Evolutionary conservation across 2,888 invertebrate genomes (phyloP), one percentile per base, ranked within the genome.

Genomic region (Melanchra persicariae): DNA sequence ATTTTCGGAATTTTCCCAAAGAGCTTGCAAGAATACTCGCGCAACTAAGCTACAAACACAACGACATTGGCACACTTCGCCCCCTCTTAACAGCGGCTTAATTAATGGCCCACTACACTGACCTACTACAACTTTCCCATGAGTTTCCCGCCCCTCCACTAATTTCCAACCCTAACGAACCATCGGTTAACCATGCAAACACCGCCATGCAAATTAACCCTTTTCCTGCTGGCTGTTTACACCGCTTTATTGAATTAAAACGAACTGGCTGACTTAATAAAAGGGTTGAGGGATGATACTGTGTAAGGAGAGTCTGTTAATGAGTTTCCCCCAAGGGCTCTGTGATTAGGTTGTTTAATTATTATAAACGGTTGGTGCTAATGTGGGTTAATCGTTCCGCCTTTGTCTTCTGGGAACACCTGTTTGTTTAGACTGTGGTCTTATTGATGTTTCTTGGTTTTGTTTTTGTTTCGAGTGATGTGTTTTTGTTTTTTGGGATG

Each of bases 121-220:
- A 96, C 95, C 95, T 96, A 90, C 88, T 87, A 79, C 91, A 93
- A 95, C 87, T 92, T 95, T 95, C 94, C 95, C 95, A 93, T 92
- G 93, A 91, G 84, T 93, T 92, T 93, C 88, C 94, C 88, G 78
- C 84, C 92, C 94, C 92, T 77, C 89, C 76, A 89, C 92, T 95
- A 95, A 95, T 95, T 95, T 94, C 89, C 88, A 88, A 90, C 95
- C 95, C 95, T 95, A 95, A 96, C 94, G 93, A 95, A 94, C 92
- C 91, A 90, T 88, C 92, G 93, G 95, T 96, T 95, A 95, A 94
- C 95, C 94, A 94, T 91, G 91, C 92, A 89, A 92, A 92, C 89
- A 89, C 92, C 91, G 90, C 92, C 94, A 95, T 94, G 96, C 94
- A 96, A 96, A 96, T 95, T 94, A 95, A 95, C 95, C 95, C 96